Conservation (phyloP, 2,888 invertebrate species). For the Elgonia sp. region DNA sequence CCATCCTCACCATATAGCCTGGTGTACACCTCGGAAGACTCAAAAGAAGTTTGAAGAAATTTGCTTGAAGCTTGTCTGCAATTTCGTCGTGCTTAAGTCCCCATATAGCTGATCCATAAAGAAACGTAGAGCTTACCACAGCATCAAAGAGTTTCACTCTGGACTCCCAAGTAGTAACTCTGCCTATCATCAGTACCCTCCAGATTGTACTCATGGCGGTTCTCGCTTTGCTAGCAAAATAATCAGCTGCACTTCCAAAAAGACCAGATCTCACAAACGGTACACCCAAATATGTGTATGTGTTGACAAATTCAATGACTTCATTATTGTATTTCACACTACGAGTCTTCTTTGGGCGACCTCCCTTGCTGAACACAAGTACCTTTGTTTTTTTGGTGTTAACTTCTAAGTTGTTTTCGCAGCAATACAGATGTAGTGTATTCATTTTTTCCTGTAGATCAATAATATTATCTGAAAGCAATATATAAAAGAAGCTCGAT, state of each 20-base stretch:
- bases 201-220: background rate
- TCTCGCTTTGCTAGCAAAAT: background rate
- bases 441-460: constrained; percentile 38
- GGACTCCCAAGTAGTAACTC: background rate
- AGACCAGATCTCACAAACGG: constrained; percentile 4
- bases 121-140: background rate
- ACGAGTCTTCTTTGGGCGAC: background rate
- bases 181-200: background rate
- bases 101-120: constrained; percentile 10
- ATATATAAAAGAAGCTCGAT: constrained; percentile 21
- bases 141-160: background rate
- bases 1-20: constrained; percentile 11
- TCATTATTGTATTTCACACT: background rate
- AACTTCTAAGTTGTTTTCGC: background rate
- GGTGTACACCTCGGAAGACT: constrained; percentile 19
- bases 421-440: background rate
- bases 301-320: background rate
- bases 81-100: background rate
- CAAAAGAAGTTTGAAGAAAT: background rate
- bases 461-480: background rate
- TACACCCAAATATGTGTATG: constrained; percentile 17
- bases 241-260: background rate
- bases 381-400: constrained; percentile 13
- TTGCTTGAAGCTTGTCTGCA: constrained; percentile 7
- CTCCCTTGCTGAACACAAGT: background rate